These are phyloP conservation scores for Lepidurus arcticus DNA, from an alignment of 1,140 invertebrate species.

Conservation along the genomic window DNA sequence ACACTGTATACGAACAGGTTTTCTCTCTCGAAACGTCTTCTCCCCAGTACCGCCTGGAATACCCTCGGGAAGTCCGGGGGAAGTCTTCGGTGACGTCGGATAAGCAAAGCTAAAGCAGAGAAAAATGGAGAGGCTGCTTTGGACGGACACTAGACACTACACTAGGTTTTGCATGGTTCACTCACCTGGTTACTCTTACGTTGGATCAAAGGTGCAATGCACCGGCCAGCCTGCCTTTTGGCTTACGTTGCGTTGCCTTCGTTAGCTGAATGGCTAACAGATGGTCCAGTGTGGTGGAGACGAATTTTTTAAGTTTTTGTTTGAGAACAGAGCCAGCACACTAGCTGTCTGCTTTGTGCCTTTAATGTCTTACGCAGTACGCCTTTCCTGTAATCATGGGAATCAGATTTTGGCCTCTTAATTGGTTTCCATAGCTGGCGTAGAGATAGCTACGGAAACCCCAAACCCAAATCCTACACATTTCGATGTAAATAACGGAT, in stretches of 20 bases:
- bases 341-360: neutral
- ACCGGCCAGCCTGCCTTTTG: neutral
- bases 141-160: neutral
- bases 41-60: neutral
- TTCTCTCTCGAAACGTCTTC: slow-evolving; percentile 10
- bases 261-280: neutral
- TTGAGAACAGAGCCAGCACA: neutral
- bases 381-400: neutral
- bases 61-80: neutral
- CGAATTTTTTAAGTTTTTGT: neutral
- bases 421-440: neutral
- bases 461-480: neutral
- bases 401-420: neutral
- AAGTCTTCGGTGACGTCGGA: neutral
- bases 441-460: neutral
- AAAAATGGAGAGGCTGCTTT: neutral
- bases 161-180: neutral
- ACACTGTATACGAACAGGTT: neutral
- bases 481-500: neutral
- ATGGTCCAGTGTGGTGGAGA: neutral
- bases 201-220: slow-evolving; percentile 6
- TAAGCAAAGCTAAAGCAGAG: neutral
- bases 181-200: neutral
- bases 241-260: neutral
- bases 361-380: neutral